Base-by-base conservation (phyloP, 2,797 vertebrate species). In the Perodicticus potto region DNA sequence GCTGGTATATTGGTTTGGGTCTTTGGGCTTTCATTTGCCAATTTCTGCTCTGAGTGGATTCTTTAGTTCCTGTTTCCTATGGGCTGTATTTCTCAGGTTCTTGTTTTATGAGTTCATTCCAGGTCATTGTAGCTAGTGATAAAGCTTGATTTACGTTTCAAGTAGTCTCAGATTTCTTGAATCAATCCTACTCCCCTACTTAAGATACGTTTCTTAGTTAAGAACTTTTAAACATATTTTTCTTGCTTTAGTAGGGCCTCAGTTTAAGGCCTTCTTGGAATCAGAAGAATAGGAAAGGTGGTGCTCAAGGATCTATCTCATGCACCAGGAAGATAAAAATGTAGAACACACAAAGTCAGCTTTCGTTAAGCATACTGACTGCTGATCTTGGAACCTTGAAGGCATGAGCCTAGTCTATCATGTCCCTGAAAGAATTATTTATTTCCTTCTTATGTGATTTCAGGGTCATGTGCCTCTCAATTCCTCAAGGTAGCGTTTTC, bases 131-230 rank as follows among this genome's bases (percentile, higher is more conserved):
- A 67, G 20, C 55, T 49, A 77, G 45, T 37, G 23, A 61, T 65
- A 45, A 80, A 95, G 25, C 61, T 57, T 85, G 85, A 89, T 85
- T 76, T 73, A 88, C 4, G 37, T 67, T 65, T 91, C 10, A 81
- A 83, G 22, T 25, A 76, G 34, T 91, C 61, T 53, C 20, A 80
- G 70, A 81, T 91, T 83, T 45, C 73, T 73, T 63, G 29, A 78
- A 69, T 93, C 45, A 55, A 45, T 14, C 14, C 29, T 73, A 17
- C 16, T 61, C 34, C 34, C 11, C 76, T 84, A 63, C 29, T 65
- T 91, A 93, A 72, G 59, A 81, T 27, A 17, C 14, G 25, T 81
- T 84, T 61, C 27, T 63, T n/a, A 69, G 43, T 69, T 86, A 70
- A 86, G 67, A 65, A 61, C 25, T 81, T 72, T 89, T 57, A 4